Conservation (phyloP, 1,140 invertebrate genomes). For the Drosophila sturtevanti region DNA sequence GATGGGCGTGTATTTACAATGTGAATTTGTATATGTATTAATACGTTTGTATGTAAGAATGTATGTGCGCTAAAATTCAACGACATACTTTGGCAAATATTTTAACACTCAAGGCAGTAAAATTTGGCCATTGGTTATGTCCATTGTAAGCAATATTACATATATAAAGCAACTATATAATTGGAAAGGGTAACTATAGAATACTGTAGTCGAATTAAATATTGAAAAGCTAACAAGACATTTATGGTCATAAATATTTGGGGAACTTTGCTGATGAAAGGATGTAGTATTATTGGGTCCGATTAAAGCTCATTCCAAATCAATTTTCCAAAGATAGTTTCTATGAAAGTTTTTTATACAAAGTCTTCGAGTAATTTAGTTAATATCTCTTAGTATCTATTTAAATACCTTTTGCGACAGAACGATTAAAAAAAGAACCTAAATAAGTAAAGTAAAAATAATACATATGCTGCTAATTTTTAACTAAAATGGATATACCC, state of each 20-base stretch:
- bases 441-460: too few species aligned
- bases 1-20: background rate
- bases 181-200: background rate
- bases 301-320: too few species aligned
- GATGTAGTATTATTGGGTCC: too few species aligned
- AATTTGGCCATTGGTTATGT: conserved; percentile 50
- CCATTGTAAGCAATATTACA: conserved; percentile 48
- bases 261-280: too few species aligned
- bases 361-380: too few species aligned
- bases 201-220: too few species aligned
- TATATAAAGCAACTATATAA: conserved; percentile 37
- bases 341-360: too few species aligned
- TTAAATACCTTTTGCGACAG: too few species aligned
- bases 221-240: too few species aligned
- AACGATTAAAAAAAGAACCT: too few species aligned
- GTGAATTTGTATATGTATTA: conserved; percentile 4
- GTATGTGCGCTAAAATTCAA: background rate
- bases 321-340: too few species aligned
- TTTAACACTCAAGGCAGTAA: conserved; percentile 68
- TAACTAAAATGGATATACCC: background rate
- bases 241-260: conserved; percentile 28
- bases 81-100: conserved; percentile 58
- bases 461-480: conserved; percentile 32
- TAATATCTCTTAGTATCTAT: too few species aligned
- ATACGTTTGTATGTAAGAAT: background rate